phyloP scores from a whole-genome alignment of 2,888 invertebrate genomes.

The Caenorhabditis doughertyi region DNA sequence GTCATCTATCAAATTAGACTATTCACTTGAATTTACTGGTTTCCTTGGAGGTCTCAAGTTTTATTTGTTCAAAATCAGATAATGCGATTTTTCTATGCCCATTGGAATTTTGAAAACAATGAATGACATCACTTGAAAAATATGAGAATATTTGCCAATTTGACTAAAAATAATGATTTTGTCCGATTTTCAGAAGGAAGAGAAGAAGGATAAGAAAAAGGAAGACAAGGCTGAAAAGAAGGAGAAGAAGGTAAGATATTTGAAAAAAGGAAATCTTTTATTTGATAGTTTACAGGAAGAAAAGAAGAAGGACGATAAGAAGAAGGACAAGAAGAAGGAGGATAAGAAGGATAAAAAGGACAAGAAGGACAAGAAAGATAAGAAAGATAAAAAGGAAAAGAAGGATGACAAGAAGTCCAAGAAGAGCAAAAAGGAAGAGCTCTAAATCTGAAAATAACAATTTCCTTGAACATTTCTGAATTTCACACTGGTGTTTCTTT shows the following conservation, averaged over 20 bases:
- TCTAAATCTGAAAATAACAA: conserved; percentile 18
- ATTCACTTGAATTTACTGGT: background rate
- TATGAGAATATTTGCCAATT: background rate
- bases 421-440: conserved; percentile 55
- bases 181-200: conserved; percentile 55
- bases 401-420: conserved; percentile 54
- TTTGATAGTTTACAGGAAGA: background rate
- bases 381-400: conserved; percentile 61
- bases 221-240: conserved; percentile 56
- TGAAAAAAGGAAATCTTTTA: background rate
- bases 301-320: conserved; percentile 52
- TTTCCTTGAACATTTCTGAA: conserved; percentile 14
- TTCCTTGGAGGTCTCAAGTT: conserved; percentile 4
- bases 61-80: conserved; percentile 16
- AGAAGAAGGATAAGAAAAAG: conserved; percentile 62
- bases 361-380: conserved; percentile 62
- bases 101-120: conserved; percentile 5
- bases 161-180: background rate
- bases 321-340: conserved; percentile 61
- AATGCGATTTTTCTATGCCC: background rate
- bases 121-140: conserved; percentile 22
- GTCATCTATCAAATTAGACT: conserved; percentile 28
- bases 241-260: conserved; percentile 56
- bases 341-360: conserved; percentile 63
- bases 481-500: conserved; percentile 37